Percentiles rank a stretch among this genome's conserved stretches.
These are phyloP conservation scores for Percina caprodes DNA, from an alignment of 2,113 vertebrate genomes.

Conservation along the genomic window DNA sequence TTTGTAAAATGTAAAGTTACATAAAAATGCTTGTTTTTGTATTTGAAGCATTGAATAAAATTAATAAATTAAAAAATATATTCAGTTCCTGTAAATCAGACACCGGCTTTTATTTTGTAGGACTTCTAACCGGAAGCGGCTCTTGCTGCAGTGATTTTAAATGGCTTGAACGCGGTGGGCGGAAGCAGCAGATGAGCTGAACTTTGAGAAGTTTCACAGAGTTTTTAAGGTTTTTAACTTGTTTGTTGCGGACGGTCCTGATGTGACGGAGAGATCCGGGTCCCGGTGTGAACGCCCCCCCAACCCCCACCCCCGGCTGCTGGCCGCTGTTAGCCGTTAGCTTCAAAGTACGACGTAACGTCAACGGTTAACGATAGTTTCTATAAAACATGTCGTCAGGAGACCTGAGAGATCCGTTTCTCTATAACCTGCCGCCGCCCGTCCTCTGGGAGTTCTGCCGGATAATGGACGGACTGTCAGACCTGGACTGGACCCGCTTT, in stretches of 20 bases:
- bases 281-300: not conserved
- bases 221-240: not conserved
- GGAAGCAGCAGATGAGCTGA: conserved; percentile 29
- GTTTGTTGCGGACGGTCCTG: not conserved
- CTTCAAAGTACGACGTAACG: not conserved
- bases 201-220: not conserved
- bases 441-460: conserved; percentile 84
- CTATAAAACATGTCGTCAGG: conserved; percentile 36
- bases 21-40: no score
- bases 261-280: not conserved
- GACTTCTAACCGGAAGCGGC: not conserved
- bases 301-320: no score
- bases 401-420: conserved; percentile 64
- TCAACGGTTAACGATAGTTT: not conserved
- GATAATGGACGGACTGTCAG: conserved; percentile 90
- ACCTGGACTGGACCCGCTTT: conserved; percentile 88
- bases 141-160: not conserved
- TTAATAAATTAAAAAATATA: no score
- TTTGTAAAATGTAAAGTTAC: no score
- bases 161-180: not conserved
- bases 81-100: no score
- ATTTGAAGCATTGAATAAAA: no score
- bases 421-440: conserved; percentile 83
- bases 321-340: conserved; percentile 34
- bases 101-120: conserved; percentile 18